Base-by-base conservation (phyloP, 2,113 vertebrate genomes). In the Laterallus jamaicensis region DNA sequence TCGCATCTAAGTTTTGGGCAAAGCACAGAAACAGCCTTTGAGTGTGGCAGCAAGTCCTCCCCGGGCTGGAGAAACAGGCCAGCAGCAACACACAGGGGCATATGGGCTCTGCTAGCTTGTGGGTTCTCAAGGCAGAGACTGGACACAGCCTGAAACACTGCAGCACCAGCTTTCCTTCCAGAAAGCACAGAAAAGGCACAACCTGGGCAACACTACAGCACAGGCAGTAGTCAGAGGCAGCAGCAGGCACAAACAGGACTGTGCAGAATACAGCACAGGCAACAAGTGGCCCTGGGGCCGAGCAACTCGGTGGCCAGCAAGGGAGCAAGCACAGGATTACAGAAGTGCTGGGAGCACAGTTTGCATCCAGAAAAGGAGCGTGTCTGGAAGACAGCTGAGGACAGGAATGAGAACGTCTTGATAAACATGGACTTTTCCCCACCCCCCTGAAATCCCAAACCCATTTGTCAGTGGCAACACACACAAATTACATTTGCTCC, bases 201-300 rank as follows among this genome's bases (percentile, higher is more conserved):
- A 40, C 42, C 58, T 35, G 35, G 28, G 44, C 49, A 68, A 66
- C 1, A 0, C 17, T 76, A 54, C 56, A 71, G 25, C 40, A 55
- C 40, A 79, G 32, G 50, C 87, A 79, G 84, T 37, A 39, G 25
- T 42, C 25, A 69, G 58, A 83, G 28, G 77, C 79, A 47, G 55
- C 16, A 76, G 78, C 19, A 76, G 63, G 58, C 60, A 82, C 63
- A 49, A 44, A 3, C 29, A 75, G 17, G 44, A 81, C 39, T 2
- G 2, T 4, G 39, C 47, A 60, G 32, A 73, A 74, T 1, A 1
- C 47, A 55, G 59, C 6, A 7, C 2, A 8, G 70, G 31, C 40
- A 85, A 52, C 0, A 0, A 70, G 37, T 12, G 44, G 59, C 47
- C 0, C 0, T 42, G 76, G 32, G 60, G 58, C 39, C 60, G 11